Conservation (phyloP, 2,888 invertebrate genomes). For the Sycophila texana region DNA sequence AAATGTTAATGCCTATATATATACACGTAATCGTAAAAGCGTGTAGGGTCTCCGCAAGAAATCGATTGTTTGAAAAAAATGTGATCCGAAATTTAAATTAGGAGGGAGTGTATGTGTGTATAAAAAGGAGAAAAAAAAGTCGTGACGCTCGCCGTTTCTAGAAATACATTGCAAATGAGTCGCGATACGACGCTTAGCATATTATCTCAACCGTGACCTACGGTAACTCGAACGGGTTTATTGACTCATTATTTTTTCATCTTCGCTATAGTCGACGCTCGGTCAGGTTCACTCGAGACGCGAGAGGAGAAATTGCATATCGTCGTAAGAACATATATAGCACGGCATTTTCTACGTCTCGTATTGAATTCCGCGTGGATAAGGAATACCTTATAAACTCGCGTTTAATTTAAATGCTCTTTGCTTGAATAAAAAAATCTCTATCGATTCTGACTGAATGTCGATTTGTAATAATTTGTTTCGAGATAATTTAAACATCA, state of each 20-base stretch:
- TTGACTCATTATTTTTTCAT: slow-evolving; percentile 46
- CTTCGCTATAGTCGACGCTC: slow-evolving; percentile 11
- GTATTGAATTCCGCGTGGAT: slow-evolving; percentile 4
- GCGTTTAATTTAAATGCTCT: not conserved
- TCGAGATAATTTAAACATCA: not conserved
- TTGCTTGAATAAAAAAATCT: too few relatives aligned
- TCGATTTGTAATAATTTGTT: not conserved
- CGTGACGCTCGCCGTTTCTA: not conserved
- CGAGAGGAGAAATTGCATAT: slow-evolving; percentile 15
- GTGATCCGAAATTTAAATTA: too few relatives aligned
- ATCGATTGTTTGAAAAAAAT: too few relatives aligned
- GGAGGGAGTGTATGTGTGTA: too few relatives aligned
- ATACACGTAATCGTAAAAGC: not conserved
- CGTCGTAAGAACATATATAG: slow-evolving; percentile 7
- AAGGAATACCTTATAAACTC: not conserved
- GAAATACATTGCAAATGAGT: not conserved
- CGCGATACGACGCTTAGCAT: slow-evolving; percentile 25
- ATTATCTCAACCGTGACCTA: slow-evolving; percentile 53
- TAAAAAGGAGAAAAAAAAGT: slow-evolving; percentile 13
- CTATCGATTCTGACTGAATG: too few relatives aligned
- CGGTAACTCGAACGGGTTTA: slow-evolving; percentile 38
- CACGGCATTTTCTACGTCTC: too few relatives aligned
- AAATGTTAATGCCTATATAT: too few relatives aligned
- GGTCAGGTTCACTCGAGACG: slow-evolving; percentile 47
- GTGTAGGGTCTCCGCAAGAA: not conserved